Evolutionary conservation across 2,888 invertebrate species (phyloP).

Genomic region (Eurois occulta): DNA sequence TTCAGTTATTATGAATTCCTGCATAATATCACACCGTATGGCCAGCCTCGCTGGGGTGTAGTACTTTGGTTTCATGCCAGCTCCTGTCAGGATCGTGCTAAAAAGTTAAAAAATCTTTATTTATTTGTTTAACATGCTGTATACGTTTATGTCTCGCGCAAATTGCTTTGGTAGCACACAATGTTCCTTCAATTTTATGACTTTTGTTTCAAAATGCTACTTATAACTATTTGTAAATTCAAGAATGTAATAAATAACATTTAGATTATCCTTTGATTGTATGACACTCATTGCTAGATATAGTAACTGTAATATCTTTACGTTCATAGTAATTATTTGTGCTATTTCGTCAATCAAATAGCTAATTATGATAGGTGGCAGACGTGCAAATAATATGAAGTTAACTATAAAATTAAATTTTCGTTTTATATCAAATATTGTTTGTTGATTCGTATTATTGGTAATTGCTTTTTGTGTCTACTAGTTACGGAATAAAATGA

Average conservation of each 20-base stretch:
- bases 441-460: slow-evolving; percentile 43
- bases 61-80: slow-evolving; percentile 57
- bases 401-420: slow-evolving; percentile 38
- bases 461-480: slow-evolving; percentile 70
- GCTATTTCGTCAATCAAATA: slow-evolving; percentile 44
- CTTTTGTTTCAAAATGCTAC: slow-evolving; percentile 19
- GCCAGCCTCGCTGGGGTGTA: slow-evolving; percentile 33
- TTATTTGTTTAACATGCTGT: slow-evolving; percentile 36
- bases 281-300: slow-evolving; percentile 39
- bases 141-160: slow-evolving; percentile 31
- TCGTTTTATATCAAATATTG: slow-evolving; percentile 37
- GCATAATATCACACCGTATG: slow-evolving; percentile 39
- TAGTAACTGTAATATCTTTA: slow-evolving; percentile 37
- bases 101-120: slow-evolving; percentile 41
- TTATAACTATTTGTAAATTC: slow-evolving; percentile 14
- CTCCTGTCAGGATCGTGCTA: slow-evolving; percentile 47
- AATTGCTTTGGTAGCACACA: slow-evolving; percentile 19
- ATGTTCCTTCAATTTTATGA: slow-evolving; percentile 8
- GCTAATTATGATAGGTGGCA: slow-evolving; percentile 39
- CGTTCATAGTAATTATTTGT: slow-evolving; percentile 52
- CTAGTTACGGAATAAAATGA: slow-evolving; percentile 68
- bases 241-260: slow-evolving; percentile 33
- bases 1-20: slow-evolving; percentile 53
- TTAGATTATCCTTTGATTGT: slow-evolving; percentile 33
- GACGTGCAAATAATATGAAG: slow-evolving; percentile 42